Base-by-base conservation (phyloP, 1,140 invertebrate species). In the Aradophagus sp. region DNA sequence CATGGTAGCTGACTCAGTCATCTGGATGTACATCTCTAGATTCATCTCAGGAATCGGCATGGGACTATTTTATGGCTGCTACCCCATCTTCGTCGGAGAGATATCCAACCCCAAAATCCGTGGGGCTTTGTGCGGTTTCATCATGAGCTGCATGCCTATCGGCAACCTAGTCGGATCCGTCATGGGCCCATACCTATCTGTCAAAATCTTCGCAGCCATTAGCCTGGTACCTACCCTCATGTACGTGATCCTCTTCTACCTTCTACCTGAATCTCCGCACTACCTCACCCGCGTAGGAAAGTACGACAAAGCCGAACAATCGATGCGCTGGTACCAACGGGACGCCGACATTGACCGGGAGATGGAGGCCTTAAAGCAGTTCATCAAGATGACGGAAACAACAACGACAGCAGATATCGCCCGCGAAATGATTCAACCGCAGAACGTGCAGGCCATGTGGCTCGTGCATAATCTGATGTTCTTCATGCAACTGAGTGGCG, bases 181-280 rank as follows among this genome's bases (percentile, higher is more conserved):
- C 31, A 86, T 92, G 42, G 92, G 92, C 1, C 84, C 89, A 1
- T 88, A 87, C 44, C 29, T 89, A 1, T 87, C 87, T 11, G 88
- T 89, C 39, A 82, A 87, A 14, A 83, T 87, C 0, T 86, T 89
- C 10, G 88, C 89, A 0, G 83, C 86, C 11, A 86, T 91, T 36
- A 88, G 88, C 63, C 84, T 90, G 15, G 74, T 86, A 0, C 93
- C 93, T 0, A 92, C 94, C 77, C 90, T 93, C 70, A 91, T 23
- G 90, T 93, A 0, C 88, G 93, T 76, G 91, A 89, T 77, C 81
- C 88, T 58, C 73, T 92, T 4, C 87, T 82, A 87, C 20, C 89
- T 88, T 48, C 86, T 94, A 77, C 93, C 93, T 0, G 93, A 95
- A 79, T 92, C 93, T 5, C 93, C 94, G 0, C 89, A 93, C 71